Evolutionary conservation across 2,113 vertebrate species (phyloP).

Genomic region (Callocephalon fimbriatum): DNA sequence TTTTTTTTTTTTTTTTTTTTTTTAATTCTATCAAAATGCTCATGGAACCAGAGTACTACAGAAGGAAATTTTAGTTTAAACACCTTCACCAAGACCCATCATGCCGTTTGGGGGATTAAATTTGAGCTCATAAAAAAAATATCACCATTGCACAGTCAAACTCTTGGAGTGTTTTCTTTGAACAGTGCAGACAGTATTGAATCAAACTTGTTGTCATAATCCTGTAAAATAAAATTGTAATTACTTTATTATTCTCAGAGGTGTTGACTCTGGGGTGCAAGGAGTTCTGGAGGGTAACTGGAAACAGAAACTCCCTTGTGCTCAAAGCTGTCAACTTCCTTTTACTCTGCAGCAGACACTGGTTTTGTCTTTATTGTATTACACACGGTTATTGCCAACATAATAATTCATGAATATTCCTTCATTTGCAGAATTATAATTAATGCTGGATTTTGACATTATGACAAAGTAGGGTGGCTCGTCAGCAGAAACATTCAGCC

Average conservation of each 20-base stretch:
- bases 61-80: conserved; percentile 60
- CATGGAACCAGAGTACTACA: not conserved
- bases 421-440: conserved; percentile 71
- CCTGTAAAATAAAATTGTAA: conserved; percentile 74
- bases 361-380: conserved; percentile 65
- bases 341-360: conserved; percentile 62
- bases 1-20: not conserved
- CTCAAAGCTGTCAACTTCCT: conserved; percentile 70
- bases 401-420: conserved; percentile 74
- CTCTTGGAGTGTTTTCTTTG: conserved; percentile 52
- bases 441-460: conserved; percentile 65
- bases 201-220: conserved; percentile 71
- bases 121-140: conserved; percentile 60
- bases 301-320: conserved; percentile 78
- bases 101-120: conserved; percentile 48
- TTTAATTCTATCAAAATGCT: conserved; percentile 1
- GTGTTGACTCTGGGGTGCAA: conserved; percentile 62
- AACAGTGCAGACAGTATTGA: conserved; percentile 47
- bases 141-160: conserved; percentile 41
- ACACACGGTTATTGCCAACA: conserved; percentile 60
- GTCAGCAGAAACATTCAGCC: conserved; percentile 36
- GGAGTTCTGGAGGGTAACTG: conserved; percentile 72
- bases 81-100: conserved; percentile 28
- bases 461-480: conserved; percentile 47
- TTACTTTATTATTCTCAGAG: conserved; percentile 75